These are phyloP conservation scores for Rattus rattus DNA, from an alignment of 2,113 vertebrate genomes.

Conservation along the genomic window DNA sequence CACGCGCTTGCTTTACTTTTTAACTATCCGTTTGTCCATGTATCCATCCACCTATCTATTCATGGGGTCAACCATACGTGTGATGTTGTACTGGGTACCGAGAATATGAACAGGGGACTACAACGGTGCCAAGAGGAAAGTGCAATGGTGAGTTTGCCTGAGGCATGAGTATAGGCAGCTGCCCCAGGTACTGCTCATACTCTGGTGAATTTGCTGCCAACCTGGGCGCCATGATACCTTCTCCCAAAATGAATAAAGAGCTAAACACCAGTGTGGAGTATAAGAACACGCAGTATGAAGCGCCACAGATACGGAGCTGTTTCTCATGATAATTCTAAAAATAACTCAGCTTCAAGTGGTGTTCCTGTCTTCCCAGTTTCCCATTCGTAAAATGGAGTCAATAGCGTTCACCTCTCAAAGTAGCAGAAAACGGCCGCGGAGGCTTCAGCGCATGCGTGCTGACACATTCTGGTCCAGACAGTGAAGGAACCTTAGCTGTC, in stretches of 20 bases:
- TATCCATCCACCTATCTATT: neutral
- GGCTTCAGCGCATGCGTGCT: neutral
- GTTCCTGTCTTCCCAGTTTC: slow-evolving; percentile 37
- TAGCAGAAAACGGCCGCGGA: neutral
- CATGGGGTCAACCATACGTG: neutral
- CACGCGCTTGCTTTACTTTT: neutral
- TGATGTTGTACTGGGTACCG: neutral
- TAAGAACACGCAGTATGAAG: neutral
- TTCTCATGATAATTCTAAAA: slow-evolving; percentile 44
- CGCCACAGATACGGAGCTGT: neutral
- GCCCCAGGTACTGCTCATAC: neutral
- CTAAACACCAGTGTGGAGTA: neutral
- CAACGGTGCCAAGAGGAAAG: neutral
- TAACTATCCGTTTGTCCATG: neutral
- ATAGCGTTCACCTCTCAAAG: neutral
- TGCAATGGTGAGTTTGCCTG: neutral
- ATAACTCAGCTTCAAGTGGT: neutral
- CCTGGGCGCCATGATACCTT: neutral
- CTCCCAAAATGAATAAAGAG: neutral
- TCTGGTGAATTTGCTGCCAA: neutral
- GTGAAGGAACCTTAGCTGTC: neutral
- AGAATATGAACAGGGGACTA: neutral
- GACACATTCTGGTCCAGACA: neutral
- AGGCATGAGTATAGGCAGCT: neutral
- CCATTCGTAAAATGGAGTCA: slow-evolving; percentile 31